Evolutionary conservation across 2,113 vertebrate species (phyloP), one percentile per base, ranked within the genome.

Genomic region (Ginglymostoma cirratum): DNA sequence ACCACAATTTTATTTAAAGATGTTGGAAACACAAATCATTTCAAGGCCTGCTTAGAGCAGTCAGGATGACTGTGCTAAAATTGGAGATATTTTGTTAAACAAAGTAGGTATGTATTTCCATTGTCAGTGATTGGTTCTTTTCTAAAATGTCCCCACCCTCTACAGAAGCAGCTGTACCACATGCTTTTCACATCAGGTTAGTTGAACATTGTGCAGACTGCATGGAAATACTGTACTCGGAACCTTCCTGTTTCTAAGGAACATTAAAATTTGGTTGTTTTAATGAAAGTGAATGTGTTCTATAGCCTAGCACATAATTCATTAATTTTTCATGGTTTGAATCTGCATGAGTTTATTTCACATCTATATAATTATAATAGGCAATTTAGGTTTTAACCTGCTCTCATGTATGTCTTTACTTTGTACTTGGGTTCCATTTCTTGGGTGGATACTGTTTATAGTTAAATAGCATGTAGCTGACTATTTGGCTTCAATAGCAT

Each of bases 121-220:
- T 27, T 95, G 69, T 52, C 69, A 2, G 42, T 15, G 5, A 42
- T 14, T 52, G 72, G 27, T 94, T 94, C 4, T 72, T 95, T 95
- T 72, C 67, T 27, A 30, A 72, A 95, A 70, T 14, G 8, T 52
- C 69, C 21, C 94, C 42, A 72, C 67, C 94, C 67, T 95, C 27
- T 48, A 76, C 24, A 34, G 0, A 48, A 48, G 93, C 67, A 95
- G 93, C 67, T 48, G 66, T 67, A 72, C 67, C 66, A 72, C 67
- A 52, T 95, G 69, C 94, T 95, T 95, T 95, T 70, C 94, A 76
- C 5, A 76, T 95, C 12, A 27, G 66, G 66, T 70, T 38, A 94
- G 34, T 69, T 48, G 45, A 66, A 65, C n/a, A 66, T 65, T 38
- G 14, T 61, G 66, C 55, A 67, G 55, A 15, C 92, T 42, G n/a